Percentiles rank a stretch among this genome's conserved stretches.
These are phyloP conservation scores for Phrynosoma platyrhinos DNA, from an alignment of 2,113 vertebrate genomes.

Conservation along the genomic window DNA sequence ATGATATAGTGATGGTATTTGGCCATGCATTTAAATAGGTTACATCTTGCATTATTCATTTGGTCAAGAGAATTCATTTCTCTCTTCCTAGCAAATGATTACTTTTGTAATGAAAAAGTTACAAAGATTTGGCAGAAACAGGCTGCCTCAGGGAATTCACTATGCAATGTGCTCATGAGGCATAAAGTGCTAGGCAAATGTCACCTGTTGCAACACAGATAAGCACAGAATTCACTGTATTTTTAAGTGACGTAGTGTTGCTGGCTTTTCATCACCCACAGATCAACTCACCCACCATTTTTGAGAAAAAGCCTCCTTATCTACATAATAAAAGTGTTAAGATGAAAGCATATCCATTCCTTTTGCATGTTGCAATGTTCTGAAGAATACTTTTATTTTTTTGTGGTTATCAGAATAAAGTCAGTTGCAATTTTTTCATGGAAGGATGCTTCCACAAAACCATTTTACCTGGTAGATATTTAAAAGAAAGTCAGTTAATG, in stretches of 20 bases:
- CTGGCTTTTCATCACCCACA: neutral
- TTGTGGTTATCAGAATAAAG: neutral
- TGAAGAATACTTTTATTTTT: neutral
- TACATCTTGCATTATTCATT: constrained; percentile 1
- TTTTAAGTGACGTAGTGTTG: neutral
- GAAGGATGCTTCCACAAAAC: neutral
- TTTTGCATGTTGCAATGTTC: neutral
- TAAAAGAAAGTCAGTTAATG: neutral
- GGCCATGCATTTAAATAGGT: neutral
- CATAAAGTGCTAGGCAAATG: neutral
- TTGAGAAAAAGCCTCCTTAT: neutral
- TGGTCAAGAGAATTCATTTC: neutral
- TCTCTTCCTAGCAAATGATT: neutral
- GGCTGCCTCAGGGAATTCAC: neutral
- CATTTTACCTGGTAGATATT: neutral
- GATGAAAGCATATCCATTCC: neutral
- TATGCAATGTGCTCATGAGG: neutral
- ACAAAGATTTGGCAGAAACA: neutral
- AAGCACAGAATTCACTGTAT: neutral
- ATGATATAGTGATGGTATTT: neutral
- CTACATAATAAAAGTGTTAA: neutral
- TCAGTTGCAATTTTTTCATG: neutral
- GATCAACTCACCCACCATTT: neutral
- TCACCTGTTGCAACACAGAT: neutral
- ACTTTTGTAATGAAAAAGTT: neutral